Percentiles rank a stretch among this genome's conserved stretches.
phyloP scores from a whole-genome alignment of 37 sponge, comb jelly and placozoan species.

The Axinella damicornis region DNA sequence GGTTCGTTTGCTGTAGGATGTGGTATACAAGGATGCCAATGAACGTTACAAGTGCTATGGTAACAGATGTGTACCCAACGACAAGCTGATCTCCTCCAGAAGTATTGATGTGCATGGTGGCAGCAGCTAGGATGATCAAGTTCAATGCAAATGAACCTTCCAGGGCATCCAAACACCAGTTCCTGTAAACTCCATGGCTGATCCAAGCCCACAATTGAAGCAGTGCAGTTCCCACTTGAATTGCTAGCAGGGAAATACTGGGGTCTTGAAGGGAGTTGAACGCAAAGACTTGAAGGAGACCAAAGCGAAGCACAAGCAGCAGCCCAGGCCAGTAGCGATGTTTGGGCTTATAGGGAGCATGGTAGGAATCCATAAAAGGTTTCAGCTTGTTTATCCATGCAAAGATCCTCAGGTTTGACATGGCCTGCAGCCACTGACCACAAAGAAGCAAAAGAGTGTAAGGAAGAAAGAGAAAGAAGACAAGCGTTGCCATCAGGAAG shows the following conservation, averaged over 20 bases:
- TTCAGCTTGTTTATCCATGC: not conserved
- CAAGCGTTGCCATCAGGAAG: not conserved
- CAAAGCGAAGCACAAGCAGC: not conserved
- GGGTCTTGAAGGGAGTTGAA: too few species aligned
- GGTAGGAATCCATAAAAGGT: not conserved
- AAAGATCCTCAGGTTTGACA: not conserved
- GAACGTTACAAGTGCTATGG: not conserved
- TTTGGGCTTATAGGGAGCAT: not conserved
- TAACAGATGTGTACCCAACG: not conserved
- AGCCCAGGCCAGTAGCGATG: not conserved
- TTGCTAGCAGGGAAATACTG: too few species aligned
- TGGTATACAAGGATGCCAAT: not conserved
- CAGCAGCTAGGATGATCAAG: too few species aligned
- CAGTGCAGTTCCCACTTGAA: too few species aligned
- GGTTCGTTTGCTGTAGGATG: not conserved
- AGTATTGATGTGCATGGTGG: too few species aligned
- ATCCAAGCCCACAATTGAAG: too few species aligned
- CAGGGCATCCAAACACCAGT: too few species aligned
- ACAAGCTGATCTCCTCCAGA: not conserved
- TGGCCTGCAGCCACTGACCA: constrained; percentile 1
- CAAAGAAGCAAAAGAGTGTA: not conserved
- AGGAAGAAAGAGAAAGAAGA: not conserved
- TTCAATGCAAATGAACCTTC: too few species aligned
- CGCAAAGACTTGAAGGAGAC: too few species aligned
- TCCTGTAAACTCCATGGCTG: too few species aligned